Conservation (phyloP, 2,113 vertebrate species). For the Albula goreensis region DNA sequence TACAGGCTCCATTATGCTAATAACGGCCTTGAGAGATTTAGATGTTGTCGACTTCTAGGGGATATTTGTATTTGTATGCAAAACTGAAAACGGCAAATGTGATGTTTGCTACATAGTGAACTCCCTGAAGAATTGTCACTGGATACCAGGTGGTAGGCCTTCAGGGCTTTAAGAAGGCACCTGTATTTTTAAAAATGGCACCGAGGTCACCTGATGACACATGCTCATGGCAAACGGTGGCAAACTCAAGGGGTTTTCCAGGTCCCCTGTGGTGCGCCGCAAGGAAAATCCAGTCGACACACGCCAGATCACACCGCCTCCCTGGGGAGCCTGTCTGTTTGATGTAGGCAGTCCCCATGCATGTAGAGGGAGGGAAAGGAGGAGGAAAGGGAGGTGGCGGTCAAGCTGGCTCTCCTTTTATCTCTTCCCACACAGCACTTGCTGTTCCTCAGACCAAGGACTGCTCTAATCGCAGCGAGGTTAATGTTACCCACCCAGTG, state of each 20-base stretch:
- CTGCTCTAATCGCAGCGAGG: not conserved
- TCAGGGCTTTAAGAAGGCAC: no score
- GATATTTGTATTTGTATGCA: not conserved
- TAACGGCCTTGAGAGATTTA: not conserved
- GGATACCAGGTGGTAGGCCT: not conserved
- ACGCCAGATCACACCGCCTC: not conserved
- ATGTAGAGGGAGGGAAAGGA: not conserved
- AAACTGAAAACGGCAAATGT: not conserved
- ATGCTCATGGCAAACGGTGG: no score
- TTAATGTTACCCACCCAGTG: conserved; percentile 7
- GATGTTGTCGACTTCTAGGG: no score
- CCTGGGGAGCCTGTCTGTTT: conserved; percentile 24
- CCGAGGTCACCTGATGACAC: not conserved
- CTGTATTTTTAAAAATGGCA: no score
- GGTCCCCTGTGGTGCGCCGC: not conserved
- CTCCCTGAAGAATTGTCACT: not conserved
- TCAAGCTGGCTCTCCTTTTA: conserved; percentile 32
- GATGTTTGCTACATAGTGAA: not conserved
- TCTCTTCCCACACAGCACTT: conserved; percentile 26
- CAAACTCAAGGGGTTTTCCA: no score
- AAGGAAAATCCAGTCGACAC: conserved; percentile 19
- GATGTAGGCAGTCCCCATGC: conserved; percentile 20
- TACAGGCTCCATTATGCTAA: not conserved
- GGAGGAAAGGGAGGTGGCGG: conserved; percentile 5
- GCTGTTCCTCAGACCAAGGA: conserved; percentile 22